Base-by-base conservation (phyloP, 2,888 invertebrate genomes). In the Liodrosophila aerea region DNA sequence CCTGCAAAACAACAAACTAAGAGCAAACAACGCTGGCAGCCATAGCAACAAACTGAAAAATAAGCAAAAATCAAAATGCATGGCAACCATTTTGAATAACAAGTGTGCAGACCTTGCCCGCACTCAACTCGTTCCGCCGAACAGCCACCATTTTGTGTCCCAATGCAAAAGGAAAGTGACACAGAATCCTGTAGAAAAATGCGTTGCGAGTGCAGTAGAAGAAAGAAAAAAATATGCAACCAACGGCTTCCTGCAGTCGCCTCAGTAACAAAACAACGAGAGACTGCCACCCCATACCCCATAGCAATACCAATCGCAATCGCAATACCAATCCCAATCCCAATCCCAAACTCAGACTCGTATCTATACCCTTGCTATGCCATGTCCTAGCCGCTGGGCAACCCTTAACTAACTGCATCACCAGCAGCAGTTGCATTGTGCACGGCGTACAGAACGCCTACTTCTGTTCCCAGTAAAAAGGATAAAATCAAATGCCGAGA, bases 21-120 rank as follows among this genome's bases (percentile, higher is more conserved):
- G 61, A 67, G 73, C 76, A 77, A 82, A 77, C 76, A 78, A 44
- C 43, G 63, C 61, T 72, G 74, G 81, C 82, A 70, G 66, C 76
- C 78, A 78, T 77, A 66, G 82, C 66, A 77, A 73, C 81, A 83
- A 83, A 82, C 76, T 70, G 78, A 75, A 80, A 83, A 75, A 83
- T 71, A 78, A 78, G 64, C 74, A 82, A 78, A 73, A 82, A 82
- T 70, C 75, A 84, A 80, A 81, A 75, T 80, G 84, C 81, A 73
- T 68, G 84, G 80, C 80, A 75, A 81, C 84, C 84, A 84, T 81
- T 81, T 81, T 80, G 80, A 81, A 80, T 80, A 80, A 77, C 81
- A 80, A 84, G 83, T 76, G 83, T 74, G 71, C 76, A 64, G 71
- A 58, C 22, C 49, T 46, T 63, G 47, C 51, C 52, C 16, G 49